These are phyloP conservation scores for Lucifuga dentata DNA, from an alignment of 2,113 vertebrate species.

Conservation along the genomic window DNA sequence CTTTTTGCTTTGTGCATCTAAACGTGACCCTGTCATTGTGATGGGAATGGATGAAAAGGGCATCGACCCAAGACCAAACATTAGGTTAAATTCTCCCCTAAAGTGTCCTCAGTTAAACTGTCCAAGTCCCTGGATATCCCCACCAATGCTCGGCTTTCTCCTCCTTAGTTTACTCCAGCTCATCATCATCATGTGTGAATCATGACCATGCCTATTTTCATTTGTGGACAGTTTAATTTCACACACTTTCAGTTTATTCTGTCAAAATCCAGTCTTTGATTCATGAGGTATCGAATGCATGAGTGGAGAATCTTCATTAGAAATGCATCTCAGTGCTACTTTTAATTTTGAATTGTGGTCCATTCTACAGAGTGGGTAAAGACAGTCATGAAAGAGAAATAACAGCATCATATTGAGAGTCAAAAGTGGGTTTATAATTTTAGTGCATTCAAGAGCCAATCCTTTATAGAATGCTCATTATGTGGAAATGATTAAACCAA, in stretches of 20 bases:
- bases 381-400: constrained; percentile 37
- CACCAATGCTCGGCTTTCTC: constrained; percentile 24
- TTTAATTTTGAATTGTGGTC: constrained; percentile 46
- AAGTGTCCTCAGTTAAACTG: constrained; percentile 72
- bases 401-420: constrained; percentile 8
- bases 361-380: constrained; percentile 21
- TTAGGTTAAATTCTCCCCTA: constrained; percentile 67
- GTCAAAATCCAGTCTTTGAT: constrained; percentile 59
- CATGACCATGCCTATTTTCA: constrained; percentile 48
- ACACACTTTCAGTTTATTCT: constrained; percentile 65
- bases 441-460: neutral
- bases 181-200: constrained; percentile 51
- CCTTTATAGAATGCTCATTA: constrained; percentile 21
- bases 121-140: constrained; percentile 38
- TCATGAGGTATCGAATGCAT: constrained; percentile 56
- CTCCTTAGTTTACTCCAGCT: constrained; percentile 55
- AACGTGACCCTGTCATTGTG: constrained; percentile 49
- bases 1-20: constrained; percentile 2
- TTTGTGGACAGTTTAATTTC: constrained; percentile 76
- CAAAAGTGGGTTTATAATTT: constrained; percentile 32
- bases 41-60: constrained; percentile 55
- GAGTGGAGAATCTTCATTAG: constrained; percentile 59
- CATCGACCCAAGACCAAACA: constrained; percentile 58
- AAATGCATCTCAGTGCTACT: constrained; percentile 46
- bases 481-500: constrained; percentile 34